Conservation (phyloP, 2,888 invertebrate species). For the Pseudoips prasinana region DNA sequence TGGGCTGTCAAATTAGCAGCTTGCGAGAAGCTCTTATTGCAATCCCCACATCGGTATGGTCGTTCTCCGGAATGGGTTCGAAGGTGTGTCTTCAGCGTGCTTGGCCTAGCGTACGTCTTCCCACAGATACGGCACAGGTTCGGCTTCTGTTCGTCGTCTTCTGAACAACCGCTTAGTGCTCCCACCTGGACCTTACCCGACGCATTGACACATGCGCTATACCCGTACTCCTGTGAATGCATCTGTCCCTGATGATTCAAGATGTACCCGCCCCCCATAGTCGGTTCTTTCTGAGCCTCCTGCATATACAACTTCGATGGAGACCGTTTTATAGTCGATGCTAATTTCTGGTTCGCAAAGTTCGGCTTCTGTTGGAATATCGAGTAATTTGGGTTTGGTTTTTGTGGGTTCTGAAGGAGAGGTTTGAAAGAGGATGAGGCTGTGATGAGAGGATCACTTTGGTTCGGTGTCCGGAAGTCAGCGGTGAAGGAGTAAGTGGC, state of each 20-base stretch:
- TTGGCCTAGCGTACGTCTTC: conserved; percentile 97
- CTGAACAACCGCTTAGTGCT: conserved; percentile 81
- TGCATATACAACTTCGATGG: conserved; percentile 62
- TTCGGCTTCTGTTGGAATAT: conserved; percentile 72
- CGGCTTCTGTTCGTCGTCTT: conserved; percentile 89
- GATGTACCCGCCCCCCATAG: conserved; percentile 55
- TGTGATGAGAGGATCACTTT: conserved; percentile 80
- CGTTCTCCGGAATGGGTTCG: conserved; percentile 98
- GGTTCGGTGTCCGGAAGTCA: conserved; percentile 86
- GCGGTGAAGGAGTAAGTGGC: conserved; percentile 93
- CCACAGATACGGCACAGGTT: conserved; percentile 97
- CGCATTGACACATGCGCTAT: conserved; percentile 56
- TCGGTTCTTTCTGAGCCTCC: conserved; percentile 62
- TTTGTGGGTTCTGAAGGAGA: conserved; percentile 68
- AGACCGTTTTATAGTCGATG: conserved; percentile 61
- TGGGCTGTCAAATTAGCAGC: conserved; percentile 99
- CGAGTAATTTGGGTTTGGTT: conserved; percentile 59
- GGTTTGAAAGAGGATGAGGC: conserved; percentile 82
- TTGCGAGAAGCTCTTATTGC: conserved; percentile 98
- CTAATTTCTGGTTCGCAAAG: conserved; percentile 52
- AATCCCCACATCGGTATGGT: conserved; percentile 94
- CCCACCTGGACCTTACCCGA: conserved; percentile 73
- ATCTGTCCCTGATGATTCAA: conserved; percentile 66
- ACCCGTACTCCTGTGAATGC: conserved; percentile 68
- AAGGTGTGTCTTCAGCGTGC: conserved; percentile 97